Evolutionary conservation across 2,888 invertebrate genomes (phyloP), one percentile per base, ranked within the genome.

Genomic region (Bunonema sp.): DNA sequence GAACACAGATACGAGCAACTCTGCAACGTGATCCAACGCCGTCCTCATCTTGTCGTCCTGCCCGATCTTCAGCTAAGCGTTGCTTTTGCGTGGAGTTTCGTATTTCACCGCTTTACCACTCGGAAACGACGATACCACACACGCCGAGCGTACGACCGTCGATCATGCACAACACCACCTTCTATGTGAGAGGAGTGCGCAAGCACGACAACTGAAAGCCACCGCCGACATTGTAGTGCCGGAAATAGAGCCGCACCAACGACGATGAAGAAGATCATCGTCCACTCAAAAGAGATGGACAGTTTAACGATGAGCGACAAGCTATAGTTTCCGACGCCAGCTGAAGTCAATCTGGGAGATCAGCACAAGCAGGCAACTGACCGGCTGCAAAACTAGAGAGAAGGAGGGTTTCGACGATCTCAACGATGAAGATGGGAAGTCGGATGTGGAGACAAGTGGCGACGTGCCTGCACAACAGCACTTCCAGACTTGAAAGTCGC

Each of bases 351-450:
- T n/a, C n/a, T n/a, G n/a, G n/a, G n/a, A n/a, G n/a, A n/a, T n/a
- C n/a, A n/a, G n/a, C n/a, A n/a, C n/a, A n/a, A n/a, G n/a, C n/a
- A n/a, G n/a, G n/a, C n/a, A 12, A 54, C 45, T 50, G 28, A 55
- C 60, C 35, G 34, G 61, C 58, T 10, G 54, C 49, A 16, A 52
- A 83, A 70, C 82, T 77, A 3, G 83, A 82, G 5, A 84, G 83
- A 71, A 84, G 75, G 41, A 81, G 76, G 61, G 84, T 84, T 74
- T 84, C 79, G 3, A 76, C 77, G 16, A 82, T 75, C 71, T 86
- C 85, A 10, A 82, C 81, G 21, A 84, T 60, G 52, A 82, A 78
- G 44, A 85, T 71, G 46, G 80, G 73, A 50, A 84, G 75, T 70
- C 82, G 81, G 58, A 80, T 63, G 52, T 82, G 78, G 20, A 84